phyloP scores from a whole-genome alignment of 2,113 vertebrate species.

The Myotis lucifugus region DNA sequence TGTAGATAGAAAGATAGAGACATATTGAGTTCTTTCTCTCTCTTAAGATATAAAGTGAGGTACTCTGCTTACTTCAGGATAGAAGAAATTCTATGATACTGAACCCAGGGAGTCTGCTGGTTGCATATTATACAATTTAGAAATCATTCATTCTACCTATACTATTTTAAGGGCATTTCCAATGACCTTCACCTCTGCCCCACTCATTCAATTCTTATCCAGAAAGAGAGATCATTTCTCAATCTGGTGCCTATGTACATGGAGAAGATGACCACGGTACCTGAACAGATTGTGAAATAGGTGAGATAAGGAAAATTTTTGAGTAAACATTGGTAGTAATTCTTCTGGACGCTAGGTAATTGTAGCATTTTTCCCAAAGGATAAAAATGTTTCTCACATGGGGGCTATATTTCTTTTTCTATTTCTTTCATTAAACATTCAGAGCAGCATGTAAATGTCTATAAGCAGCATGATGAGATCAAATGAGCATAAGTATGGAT shows the following conservation, averaged over 20 bases:
- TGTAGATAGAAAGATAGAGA: not conserved
- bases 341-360: not conserved
- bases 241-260: not conserved
- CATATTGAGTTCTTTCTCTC: not conserved
- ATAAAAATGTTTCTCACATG: not conserved
- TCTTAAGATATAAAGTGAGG: not conserved
- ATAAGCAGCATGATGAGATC: not conserved
- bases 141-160: not conserved
- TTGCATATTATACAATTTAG: not conserved
- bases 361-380: not conserved
- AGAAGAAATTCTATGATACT: not conserved
- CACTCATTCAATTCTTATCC: not conserved
- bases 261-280: not conserved
- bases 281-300: not conserved
- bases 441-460: not conserved
- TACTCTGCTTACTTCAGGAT: not conserved
- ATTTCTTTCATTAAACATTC: constrained; percentile 21
- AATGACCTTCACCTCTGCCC: not conserved
- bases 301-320: not conserved
- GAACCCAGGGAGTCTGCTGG: not conserved
- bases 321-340: not conserved
- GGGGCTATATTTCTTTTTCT: not conserved
- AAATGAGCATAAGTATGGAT: not conserved
- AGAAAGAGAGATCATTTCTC: not conserved
- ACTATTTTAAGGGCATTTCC: not conserved